A percentile compares a stretch with the other conserved stretches of the same genome.
Evolutionary conservation across 2,888 invertebrate species (phyloP).

Genomic region (Celastrina argiolus): DNA sequence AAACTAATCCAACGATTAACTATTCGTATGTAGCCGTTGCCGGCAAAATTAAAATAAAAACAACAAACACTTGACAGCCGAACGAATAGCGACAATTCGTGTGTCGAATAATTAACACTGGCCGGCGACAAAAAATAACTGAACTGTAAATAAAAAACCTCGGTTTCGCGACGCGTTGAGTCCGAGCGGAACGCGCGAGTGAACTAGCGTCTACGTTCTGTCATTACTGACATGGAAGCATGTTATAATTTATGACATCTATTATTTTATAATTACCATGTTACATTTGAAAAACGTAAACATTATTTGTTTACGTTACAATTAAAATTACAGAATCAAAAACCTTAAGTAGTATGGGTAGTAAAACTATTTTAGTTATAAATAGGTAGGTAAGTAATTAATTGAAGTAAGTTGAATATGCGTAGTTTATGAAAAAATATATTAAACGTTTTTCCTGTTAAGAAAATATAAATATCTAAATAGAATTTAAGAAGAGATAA

Average conservation of each 20-base stretch:
- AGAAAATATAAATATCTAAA: no score
- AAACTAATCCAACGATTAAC: background rate
- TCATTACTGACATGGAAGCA: background rate
- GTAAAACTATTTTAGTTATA: background rate
- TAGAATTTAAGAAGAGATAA: no score
- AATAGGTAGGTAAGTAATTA: no score
- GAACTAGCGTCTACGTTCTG: background rate
- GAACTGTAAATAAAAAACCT: background rate
- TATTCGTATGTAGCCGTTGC: background rate
- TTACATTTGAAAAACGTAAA: background rate
- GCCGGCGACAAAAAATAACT: background rate
- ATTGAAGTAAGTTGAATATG: no score
- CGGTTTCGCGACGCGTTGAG: background rate
- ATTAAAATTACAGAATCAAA: background rate
- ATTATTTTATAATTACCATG: background rate
- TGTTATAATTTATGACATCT: background rate
- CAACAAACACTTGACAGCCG: background rate
- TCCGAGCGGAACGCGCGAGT: background rate
- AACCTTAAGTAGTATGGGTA: no score
- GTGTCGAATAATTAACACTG: conserved; percentile 1
- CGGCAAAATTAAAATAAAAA: background rate
- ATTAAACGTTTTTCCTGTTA: no score
- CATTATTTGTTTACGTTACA: no score
- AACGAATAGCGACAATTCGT: background rate
- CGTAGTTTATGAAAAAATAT: no score